Base-by-base conservation (phyloP, 2,797 vertebrate genomes). In the Cottoperca gobio region DNA sequence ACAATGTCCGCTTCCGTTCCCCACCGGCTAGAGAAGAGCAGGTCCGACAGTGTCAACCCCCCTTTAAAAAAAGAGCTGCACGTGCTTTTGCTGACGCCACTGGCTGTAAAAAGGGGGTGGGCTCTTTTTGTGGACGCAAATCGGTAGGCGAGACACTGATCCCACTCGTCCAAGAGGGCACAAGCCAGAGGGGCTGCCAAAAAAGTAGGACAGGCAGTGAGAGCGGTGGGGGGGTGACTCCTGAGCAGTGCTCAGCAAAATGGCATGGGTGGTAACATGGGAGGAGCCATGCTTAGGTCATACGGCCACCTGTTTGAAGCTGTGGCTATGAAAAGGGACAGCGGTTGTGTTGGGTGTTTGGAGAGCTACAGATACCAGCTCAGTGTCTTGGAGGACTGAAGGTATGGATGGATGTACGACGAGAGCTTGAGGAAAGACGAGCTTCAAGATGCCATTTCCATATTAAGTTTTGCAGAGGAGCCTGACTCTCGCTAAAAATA, bases 401-500 rank as follows among this genome's bases (percentile, higher is more conserved):
- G 57, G 59, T 67, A 76, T 70, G 42, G 82, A 82, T 43, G 73
- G 80, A 83, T 65, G 75, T 26, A 45, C 8, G 67, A 82, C 35
- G 74, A 80, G 73, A 88, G 58, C 57, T 21, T 68, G 68, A 72
- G 79, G 81, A 83, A 89, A 91, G 73, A 78, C 54, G 82, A 83
- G 78, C 73, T 70, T 82, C 79, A 59, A 79, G 84, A 94, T 94
- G 76, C 92, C 92, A 89, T 94, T 92, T 70, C 94, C 92, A 90
- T 94, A 94, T 94, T 93, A 91, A 93, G 94, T 93, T 95, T 91
- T 92, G 90, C 81, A 74, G 73, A 78, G 74, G 79, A 82, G 80
- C 50, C 8, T 33, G 81, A 79, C 82, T 71, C 79, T 52, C 2
- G 71, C 94, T 95, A 95, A 94, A 95, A 94, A 95, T 95, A 95